Evolutionary conservation across 2,797 vertebrate genomes (phyloP), one percentile per base, ranked within the genome.

Genomic region (Phalanger gymnotis): DNA sequence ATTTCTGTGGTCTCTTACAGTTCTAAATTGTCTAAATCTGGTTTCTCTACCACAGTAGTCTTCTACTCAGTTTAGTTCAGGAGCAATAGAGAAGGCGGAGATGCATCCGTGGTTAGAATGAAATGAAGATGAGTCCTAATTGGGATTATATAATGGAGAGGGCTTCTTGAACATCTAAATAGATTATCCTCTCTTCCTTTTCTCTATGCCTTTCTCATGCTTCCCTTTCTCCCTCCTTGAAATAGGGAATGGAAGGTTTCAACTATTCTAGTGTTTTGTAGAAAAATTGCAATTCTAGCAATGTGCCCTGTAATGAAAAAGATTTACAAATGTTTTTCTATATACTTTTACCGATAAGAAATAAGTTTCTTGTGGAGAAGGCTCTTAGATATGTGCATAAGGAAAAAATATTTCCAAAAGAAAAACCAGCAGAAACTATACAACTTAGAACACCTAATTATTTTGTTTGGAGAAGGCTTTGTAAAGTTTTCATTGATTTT

Each of bases 291-390:
- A 95, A 95, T 54, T n/a, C 54, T 52, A 53, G 52, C 56, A 73
- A 93, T 89, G 52, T 93, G 53, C 54, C 95, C 91, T 55, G 90
- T 92, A 51, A 81, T 94, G 53, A 93, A 94, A 96, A 94, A 95
- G 91, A 19, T 51, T 91, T 66, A 94, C 92, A 66, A 73, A 53
- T 53, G 81, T 12, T 54, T 90, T 40, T 92, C 31, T 93, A 89
- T n/a, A 19, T 73, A 16, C 5, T 6, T 73, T 0, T 73, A 40
- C 40, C 14, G 40, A 19, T 73, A 73, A n/a, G 34, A 94, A 92
- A 53, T 58, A 89, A 40, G 4, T 90, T 73, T 95, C 53, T 90
- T 55, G 51, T 92, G 90, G 92, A 96, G 92, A 94, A 97, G 53
- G 30, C 30, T 91, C n/a, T 91, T 22, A 54, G 40, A 54, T 3